These are phyloP conservation scores for Metridium senile DNA, from an alignment of 92 coral and sea anemone genomes.

Conservation along the genomic window DNA sequence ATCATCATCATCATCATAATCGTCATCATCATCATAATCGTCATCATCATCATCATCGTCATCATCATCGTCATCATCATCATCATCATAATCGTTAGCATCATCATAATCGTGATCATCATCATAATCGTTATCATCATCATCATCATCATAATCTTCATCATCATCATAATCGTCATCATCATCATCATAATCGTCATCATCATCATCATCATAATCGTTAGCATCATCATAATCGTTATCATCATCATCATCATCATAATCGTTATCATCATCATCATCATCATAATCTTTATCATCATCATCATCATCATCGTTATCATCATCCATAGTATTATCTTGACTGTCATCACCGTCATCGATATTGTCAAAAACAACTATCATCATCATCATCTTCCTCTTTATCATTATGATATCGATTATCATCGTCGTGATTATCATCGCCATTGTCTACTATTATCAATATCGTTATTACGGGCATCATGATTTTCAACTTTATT, in stretches of 20 bases:
- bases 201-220: background rate
- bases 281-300: background rate
- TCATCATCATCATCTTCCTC: background rate
- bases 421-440: background rate
- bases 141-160: background rate
- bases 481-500: background rate
- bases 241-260: background rate
- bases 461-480: no score
- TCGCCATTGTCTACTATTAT: background rate
- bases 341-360: background rate
- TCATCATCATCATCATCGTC: conserved; percentile 8
- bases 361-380: no score
- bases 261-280: no score
- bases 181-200: background rate
- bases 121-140: background rate
- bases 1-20: background rate
- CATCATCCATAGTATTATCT: background rate
- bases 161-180: background rate
- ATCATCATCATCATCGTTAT: conserved; percentile 1
- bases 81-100: no score
- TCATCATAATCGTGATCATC: background rate
- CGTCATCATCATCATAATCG: background rate
- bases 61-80: background rate
- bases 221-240: background rate
- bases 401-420: background rate